These are phyloP conservation scores for Oscheius onirici DNA, from an alignment of 2,888 invertebrate species.

Conservation along the genomic window DNA sequence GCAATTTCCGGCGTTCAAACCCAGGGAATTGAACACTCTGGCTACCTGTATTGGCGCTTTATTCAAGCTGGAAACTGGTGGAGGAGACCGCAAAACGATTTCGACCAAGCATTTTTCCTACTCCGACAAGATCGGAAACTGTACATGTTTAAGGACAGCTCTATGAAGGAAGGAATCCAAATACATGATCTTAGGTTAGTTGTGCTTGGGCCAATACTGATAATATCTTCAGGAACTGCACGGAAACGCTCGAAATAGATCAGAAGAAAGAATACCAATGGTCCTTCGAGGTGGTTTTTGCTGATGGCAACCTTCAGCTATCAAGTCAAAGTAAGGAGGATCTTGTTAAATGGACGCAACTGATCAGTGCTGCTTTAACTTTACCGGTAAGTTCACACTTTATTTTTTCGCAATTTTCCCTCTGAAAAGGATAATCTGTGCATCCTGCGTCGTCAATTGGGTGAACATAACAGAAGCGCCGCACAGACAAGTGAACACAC, in stretches of 20 bases:
- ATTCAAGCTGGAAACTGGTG: constrained; percentile 45
- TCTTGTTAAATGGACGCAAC: constrained; percentile 34
- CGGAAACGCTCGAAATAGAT: constrained; percentile 31
- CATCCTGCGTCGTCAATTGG: background rate
- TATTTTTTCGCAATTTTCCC: too few relatives aligned
- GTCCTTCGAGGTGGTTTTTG: constrained; percentile 18
- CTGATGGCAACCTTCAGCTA: constrained; percentile 27
- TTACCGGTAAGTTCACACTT: constrained; percentile 17
- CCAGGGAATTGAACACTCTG: constrained; percentile 8
- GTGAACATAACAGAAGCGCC: too few relatives aligned
- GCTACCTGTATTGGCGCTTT: constrained; percentile 23
- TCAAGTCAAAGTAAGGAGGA: constrained; percentile 29
- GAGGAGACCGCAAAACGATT: constrained; percentile 42
- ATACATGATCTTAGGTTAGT: constrained; percentile 46
- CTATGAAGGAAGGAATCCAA: constrained; percentile 51
- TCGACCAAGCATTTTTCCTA: constrained; percentile 53
- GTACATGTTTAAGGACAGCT: constrained; percentile 62
- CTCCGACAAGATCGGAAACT: constrained; percentile 53
- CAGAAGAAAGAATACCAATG: constrained; percentile 29
- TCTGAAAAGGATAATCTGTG: background rate
- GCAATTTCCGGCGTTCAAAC: background rate
- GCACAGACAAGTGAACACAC: too few relatives aligned
- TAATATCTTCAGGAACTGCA: constrained; percentile 19
- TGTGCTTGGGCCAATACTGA: background rate
- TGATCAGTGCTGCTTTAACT: constrained; percentile 27